These are phyloP conservation scores for Acheta domesticus DNA, from an alignment of 2,888 invertebrate genomes.

Conservation along the genomic window DNA sequence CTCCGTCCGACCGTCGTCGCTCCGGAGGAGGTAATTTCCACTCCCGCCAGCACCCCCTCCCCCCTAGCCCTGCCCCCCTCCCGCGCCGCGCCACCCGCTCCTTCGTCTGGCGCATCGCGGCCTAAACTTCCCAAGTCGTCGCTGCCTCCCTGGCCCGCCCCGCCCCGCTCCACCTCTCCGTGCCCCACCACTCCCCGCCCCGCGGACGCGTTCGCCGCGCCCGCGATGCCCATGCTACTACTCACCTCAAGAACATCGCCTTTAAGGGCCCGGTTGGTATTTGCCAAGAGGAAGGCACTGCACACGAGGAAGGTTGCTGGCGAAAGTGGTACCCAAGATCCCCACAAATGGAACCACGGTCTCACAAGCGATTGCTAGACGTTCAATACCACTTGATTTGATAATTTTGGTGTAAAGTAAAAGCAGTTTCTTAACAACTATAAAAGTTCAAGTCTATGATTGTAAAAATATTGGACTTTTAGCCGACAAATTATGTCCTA, in stretches of 20 bases:
- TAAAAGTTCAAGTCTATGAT: too few species aligned
- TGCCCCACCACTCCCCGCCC: background rate
- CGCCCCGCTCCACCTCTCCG: background rate
- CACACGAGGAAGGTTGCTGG: background rate
- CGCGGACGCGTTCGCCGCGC: background rate
- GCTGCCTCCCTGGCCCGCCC: background rate
- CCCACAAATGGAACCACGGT: too few species aligned
- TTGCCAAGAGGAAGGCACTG: background rate
- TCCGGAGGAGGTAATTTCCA: constrained; percentile 3
- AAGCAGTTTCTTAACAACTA: too few species aligned
- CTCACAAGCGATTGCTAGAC: too few species aligned
- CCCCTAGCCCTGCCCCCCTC: background rate
- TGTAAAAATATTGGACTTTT: too few species aligned
- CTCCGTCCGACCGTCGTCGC: background rate
- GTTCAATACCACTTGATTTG: too few species aligned
- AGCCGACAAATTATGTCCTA: too few species aligned
- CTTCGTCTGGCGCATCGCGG: background rate
- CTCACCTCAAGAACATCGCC: background rate
- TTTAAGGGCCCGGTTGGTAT: background rate
- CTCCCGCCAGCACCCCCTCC: background rate
- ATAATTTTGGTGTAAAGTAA: too few species aligned
- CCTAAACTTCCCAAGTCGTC: background rate
- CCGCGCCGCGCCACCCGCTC: too few species aligned
- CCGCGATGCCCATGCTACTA: background rate
- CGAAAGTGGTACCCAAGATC: background rate